Percentiles rank a stretch among this genome's conserved stretches.
These are phyloP conservation scores for Odontothrips loti DNA, from an alignment of 2,888 invertebrate genomes.

Conservation along the genomic window DNA sequence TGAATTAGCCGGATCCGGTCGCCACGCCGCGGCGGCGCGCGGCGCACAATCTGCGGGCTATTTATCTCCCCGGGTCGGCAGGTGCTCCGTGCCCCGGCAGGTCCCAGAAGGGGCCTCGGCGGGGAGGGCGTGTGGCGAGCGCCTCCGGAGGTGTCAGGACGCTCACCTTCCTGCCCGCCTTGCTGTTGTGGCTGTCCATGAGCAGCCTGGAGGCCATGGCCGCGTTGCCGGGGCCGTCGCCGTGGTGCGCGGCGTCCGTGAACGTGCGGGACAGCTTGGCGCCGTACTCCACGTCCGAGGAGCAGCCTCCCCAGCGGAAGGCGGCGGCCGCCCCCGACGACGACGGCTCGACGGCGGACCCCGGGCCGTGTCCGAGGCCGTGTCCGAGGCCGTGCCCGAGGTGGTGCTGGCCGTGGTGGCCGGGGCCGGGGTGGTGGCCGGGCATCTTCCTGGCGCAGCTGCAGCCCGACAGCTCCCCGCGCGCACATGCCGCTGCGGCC, in stretches of 20 bases:
- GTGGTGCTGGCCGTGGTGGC: background rate
- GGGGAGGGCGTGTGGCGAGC: background rate
- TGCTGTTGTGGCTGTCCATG: conserved; percentile 24
- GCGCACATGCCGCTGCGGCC: background rate
- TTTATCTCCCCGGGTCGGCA: background rate
- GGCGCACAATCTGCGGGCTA: no score
- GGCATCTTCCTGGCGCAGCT: conserved; percentile 1
- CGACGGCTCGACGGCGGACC: background rate
- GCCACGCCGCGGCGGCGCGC: no score
- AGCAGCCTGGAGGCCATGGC: background rate
- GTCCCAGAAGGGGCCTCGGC: no score
- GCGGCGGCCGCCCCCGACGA: background rate
- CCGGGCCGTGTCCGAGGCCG: background rate
- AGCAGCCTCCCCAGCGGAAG: conserved; percentile 20
- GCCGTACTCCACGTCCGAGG: conserved; percentile 21
- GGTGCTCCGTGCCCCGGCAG: background rate
- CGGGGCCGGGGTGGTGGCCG: background rate
- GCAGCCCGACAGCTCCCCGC: conserved; percentile 13
- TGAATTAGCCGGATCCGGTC: no score
- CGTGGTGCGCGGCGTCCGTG: conserved; percentile 20
- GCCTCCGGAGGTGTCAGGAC: no score
- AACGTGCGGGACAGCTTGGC: conserved; percentile 18
- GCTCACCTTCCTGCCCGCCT: conserved; percentile 15
- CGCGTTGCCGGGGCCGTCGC: background rate
- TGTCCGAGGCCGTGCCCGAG: background rate